phyloP scores from a whole-genome alignment of 2,888 invertebrate species.

The Tuta absoluta region DNA sequence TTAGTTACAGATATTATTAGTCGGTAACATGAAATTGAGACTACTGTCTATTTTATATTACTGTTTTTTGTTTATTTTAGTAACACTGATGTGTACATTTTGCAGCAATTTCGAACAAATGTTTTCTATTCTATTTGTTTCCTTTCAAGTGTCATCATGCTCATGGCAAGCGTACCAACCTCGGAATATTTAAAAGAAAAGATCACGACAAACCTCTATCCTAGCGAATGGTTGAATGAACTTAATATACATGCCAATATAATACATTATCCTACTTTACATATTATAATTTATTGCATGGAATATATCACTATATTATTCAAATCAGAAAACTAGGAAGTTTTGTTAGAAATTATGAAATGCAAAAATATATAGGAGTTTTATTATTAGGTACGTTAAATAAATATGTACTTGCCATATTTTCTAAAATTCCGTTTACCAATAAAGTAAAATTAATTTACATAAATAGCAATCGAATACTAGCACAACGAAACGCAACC shows the following conservation, averaged over 20 bases:
- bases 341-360: constrained; percentile 14
- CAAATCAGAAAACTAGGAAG: constrained; percentile 34
- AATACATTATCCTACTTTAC: constrained; percentile 38
- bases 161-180: neutral
- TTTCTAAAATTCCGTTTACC: neutral
- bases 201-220: constrained; percentile 34
- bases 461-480: constrained; percentile 45
- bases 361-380: constrained; percentile 17
- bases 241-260: constrained; percentile 40
- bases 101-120: neutral
- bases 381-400: neutral
- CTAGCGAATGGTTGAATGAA: constrained; percentile 41
- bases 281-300: constrained; percentile 36
- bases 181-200: constrained; percentile 23
- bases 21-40: no score
- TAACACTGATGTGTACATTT: no score
- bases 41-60: no score
- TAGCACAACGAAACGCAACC: constrained; percentile 39
- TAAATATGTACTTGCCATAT: constrained; percentile 18
- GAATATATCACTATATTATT: constrained; percentile 35
- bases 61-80: no score
- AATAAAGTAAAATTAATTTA: constrained; percentile 35
- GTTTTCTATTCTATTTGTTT: neutral
- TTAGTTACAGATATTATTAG: no score
- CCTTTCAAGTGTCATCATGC: constrained; percentile 26